Evolutionary conservation across 53 echinoderm and acorn worm species (phyloP).

Genomic region (Echinometra lucunter): DNA sequence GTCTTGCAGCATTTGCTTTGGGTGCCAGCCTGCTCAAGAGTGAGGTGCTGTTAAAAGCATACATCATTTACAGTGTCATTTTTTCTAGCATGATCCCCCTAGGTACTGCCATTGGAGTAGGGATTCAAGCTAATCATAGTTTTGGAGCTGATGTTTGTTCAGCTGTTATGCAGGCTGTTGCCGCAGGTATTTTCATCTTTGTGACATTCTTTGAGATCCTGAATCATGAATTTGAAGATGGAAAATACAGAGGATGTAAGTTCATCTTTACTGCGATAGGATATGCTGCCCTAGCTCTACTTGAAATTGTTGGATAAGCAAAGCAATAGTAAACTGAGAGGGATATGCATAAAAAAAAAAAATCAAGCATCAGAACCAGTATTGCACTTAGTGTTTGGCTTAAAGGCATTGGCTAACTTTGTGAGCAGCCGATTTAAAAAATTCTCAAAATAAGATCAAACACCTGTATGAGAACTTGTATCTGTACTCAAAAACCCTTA

Average conservation of each 20-base stretch:
- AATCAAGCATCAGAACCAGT: no score
- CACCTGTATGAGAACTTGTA: no score
- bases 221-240: slow-evolving; percentile 91
- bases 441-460: no score
- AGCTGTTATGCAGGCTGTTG: slow-evolving; percentile 90
- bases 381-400: no score
- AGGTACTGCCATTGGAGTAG: slow-evolving; percentile 86
- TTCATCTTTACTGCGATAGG: slow-evolving; percentile 77
- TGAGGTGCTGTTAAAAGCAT: slow-evolving; percentile 57
- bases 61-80: slow-evolving; percentile 76
- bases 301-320: slow-evolving; percentile 80
- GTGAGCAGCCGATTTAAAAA: no score
- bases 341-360: no score
- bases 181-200: slow-evolving; percentile 97
- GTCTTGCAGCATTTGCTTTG: slow-evolving; percentile 93
- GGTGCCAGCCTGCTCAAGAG: slow-evolving; percentile 89
- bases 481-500: no score
- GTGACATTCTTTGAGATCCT: slow-evolving; percentile 99
- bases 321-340: not conserved
- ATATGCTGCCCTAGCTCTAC: slow-evolving; percentile 78
- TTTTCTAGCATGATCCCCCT: slow-evolving; percentile 94
- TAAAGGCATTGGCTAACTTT: no score
- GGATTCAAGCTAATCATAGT: slow-evolving; percentile 76
- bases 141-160: slow-evolving; percentile 80
- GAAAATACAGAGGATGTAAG: slow-evolving; percentile 78